Percentiles rank a stretch among this genome's conserved stretches.
Evolutionary conservation across 2,113 vertebrate genomes (phyloP).

Genomic region (Ginglymostoma cirratum): DNA sequence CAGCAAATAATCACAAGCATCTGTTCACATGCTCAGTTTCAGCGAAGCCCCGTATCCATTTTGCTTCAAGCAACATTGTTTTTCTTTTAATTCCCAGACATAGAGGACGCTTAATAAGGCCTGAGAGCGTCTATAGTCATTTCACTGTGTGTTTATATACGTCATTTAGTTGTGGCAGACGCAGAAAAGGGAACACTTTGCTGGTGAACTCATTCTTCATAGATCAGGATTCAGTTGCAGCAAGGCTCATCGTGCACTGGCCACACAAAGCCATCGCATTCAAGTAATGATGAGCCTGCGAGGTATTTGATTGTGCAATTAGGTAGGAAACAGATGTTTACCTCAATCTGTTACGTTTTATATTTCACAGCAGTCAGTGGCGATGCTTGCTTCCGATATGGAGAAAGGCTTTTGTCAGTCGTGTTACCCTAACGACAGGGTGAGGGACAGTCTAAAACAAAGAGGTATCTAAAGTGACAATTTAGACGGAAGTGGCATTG

Average conservation of each 20-base stretch:
- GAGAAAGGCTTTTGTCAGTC: background rate
- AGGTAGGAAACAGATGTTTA: slow-evolving; percentile 29
- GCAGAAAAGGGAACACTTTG: background rate
- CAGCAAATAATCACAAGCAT: slow-evolving; percentile 29
- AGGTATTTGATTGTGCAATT: slow-evolving; percentile 21
- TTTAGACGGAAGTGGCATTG: background rate
- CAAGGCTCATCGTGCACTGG: background rate
- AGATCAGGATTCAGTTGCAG: background rate
- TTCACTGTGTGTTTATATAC: no score
- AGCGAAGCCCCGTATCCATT: background rate
- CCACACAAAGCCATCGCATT: background rate
- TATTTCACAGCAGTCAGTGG: no score
- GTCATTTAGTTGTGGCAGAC: background rate
- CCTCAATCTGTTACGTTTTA: slow-evolving; percentile 18
- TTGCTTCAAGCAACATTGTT: background rate
- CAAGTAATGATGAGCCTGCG: background rate
- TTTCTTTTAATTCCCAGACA: background rate
- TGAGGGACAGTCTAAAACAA: no score
- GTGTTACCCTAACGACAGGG: background rate
- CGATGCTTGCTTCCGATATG: background rate
- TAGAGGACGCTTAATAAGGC: background rate
- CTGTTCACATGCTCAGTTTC: background rate
- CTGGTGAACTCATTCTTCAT: background rate
- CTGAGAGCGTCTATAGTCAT: background rate
- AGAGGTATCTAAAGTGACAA: background rate